Evolutionary conservation across 2,888 invertebrate genomes (phyloP).

Genomic region (Trachelus stipa): DNA sequence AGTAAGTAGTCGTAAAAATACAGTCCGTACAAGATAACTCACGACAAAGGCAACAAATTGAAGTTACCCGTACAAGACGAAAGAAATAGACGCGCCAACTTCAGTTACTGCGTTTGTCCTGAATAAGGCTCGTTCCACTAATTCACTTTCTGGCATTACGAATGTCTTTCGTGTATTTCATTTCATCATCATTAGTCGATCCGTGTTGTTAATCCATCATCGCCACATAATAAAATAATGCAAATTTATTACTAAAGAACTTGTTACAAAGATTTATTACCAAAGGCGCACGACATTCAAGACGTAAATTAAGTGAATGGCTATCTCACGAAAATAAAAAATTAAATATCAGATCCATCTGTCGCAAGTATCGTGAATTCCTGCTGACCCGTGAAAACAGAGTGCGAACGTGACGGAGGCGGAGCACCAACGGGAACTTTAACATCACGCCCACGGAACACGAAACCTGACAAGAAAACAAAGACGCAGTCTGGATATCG

Average conservation of each 20-base stretch:
- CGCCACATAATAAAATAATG: background rate
- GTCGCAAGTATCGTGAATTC: background rate
- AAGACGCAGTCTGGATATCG: background rate
- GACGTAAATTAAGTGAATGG: background rate
- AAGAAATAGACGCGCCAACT: background rate
- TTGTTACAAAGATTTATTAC: background rate
- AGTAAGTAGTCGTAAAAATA: background rate
- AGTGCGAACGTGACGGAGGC: background rate
- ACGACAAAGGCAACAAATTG: background rate
- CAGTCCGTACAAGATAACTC: background rate
- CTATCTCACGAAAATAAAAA: background rate
- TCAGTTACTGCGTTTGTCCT: background rate
- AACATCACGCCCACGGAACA: background rate
- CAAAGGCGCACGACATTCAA: background rate
- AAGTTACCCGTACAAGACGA: background rate
- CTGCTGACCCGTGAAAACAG: background rate
- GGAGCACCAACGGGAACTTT: background rate
- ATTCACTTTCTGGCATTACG: background rate
- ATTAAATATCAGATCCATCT: background rate
- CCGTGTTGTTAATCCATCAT: background rate
- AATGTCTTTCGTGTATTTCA: background rate
- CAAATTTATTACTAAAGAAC: background rate
- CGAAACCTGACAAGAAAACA: conserved; percentile 8
- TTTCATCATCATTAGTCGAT: background rate
- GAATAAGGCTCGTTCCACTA: background rate